Evolutionary conservation across 2,888 invertebrate genomes (phyloP).

Genomic region (Beris chalybata): DNA sequence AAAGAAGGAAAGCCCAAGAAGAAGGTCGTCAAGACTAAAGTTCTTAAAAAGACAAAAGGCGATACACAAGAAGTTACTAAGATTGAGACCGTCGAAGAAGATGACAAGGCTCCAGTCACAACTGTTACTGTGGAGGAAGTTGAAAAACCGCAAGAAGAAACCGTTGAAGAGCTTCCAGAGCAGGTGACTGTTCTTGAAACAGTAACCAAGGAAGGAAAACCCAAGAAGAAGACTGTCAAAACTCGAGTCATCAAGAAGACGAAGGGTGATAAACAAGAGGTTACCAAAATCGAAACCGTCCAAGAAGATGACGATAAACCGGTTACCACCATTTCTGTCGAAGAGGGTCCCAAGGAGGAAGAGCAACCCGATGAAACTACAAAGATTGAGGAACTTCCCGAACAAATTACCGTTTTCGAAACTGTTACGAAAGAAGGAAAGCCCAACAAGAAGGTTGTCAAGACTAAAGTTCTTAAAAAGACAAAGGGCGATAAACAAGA

Average conservation of each 20-base stretch:
- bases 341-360: slow-evolving; percentile 40
- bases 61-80: slow-evolving; percentile 51
- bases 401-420: slow-evolving; percentile 49
- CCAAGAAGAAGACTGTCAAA: slow-evolving; percentile 46
- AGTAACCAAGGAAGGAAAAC: slow-evolving; percentile 40
- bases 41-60: slow-evolving; percentile 37
- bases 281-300: slow-evolving; percentile 52
- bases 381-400: slow-evolving; percentile 49
- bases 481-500: slow-evolving; percentile 51
- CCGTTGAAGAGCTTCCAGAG: slow-evolving; percentile 38
- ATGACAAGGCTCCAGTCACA: slow-evolving; percentile 46
- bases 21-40: slow-evolving; percentile 43
- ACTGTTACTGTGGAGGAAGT: slow-evolving; percentile 39
- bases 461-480: slow-evolving; percentile 50
- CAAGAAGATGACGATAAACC: slow-evolving; percentile 51
- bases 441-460: slow-evolving; percentile 44
- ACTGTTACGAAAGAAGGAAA: slow-evolving; percentile 46
- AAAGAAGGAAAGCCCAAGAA: slow-evolving; percentile 51
- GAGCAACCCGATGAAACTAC: slow-evolving; percentile 42
- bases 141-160: slow-evolving; percentile 40
- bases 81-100: slow-evolving; percentile 51
- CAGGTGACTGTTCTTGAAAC: slow-evolving; percentile 47
- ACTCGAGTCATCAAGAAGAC: slow-evolving; percentile 49
- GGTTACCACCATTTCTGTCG: slow-evolving; percentile 43
- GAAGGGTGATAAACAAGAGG: slow-evolving; percentile 50